Evolutionary conservation across 2,797 vertebrate genomes (phyloP).

Genomic region (Streptopelia turtur): DNA sequence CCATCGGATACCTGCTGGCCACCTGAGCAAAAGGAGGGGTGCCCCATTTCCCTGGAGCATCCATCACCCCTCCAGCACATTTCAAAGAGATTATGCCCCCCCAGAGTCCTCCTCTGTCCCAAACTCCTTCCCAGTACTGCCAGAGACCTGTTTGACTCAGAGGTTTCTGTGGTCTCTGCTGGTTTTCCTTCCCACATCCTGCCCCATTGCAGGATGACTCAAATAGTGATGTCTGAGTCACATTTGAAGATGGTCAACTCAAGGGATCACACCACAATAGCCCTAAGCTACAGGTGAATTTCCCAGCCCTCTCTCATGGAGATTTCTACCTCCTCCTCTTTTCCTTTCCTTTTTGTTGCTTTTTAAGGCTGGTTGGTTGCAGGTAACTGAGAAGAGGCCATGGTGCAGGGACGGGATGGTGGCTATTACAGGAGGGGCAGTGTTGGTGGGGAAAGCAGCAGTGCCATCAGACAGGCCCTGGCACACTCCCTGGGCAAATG

Average conservation of each 20-base stretch:
- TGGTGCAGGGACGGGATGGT: accelerated
- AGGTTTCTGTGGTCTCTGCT: neutral
- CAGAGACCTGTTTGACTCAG: neutral
- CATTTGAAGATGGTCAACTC: neutral
- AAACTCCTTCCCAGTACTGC: neutral
- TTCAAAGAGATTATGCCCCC: neutral
- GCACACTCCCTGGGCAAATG: neutral
- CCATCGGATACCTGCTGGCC: neutral
- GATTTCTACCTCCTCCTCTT: neutral
- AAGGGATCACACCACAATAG: neutral
- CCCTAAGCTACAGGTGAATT: conserved; percentile 29
- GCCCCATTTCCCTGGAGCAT: neutral
- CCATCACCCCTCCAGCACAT: neutral
- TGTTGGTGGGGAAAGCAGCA: neutral
- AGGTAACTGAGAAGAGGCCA: neutral
- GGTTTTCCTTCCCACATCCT: conserved; percentile 52
- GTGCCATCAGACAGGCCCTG: neutral
- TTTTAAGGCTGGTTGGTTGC: neutral
- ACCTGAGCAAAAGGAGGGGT: neutral
- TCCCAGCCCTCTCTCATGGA: neutral
- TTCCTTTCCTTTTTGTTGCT: neutral
- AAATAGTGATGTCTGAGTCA: neutral
- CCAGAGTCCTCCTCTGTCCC: neutral
- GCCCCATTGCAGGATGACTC: neutral
- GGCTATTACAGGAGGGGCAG: neutral